These are phyloP conservation scores for Probosciger aterrimus DNA, from an alignment of 2,113 vertebrate species.

Conservation along the genomic window DNA sequence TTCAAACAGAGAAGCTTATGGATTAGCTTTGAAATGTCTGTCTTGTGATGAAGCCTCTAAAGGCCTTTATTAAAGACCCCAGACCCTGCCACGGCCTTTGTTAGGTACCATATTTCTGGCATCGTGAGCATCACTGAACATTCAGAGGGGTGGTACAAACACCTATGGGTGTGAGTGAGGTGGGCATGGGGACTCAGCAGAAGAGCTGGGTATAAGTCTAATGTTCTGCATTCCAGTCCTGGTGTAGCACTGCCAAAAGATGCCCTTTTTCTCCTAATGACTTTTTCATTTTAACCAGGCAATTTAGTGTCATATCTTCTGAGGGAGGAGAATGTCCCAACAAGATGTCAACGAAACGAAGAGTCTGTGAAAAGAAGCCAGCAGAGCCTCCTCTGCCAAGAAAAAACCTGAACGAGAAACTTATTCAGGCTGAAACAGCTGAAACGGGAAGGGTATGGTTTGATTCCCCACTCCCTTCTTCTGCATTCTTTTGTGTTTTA, in stretches of 20 bases:
- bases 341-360: constrained; percentile 73
- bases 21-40: background rate
- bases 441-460: constrained; percentile 84
- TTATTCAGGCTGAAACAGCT: constrained; percentile 84
- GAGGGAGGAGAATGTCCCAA: constrained; percentile 83
- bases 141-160: background rate
- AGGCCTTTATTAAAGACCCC: background rate
- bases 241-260: background rate
- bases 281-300: constrained; percentile 70
- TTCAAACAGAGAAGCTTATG: background rate
- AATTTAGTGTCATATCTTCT: constrained; percentile 87
- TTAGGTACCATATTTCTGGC: background rate
- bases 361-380: constrained; percentile 74
- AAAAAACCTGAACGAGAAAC: constrained; percentile 59
- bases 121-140: background rate
- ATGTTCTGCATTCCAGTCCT: background rate
- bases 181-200: background rate
- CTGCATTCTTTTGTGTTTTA: background rate
- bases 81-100: background rate
- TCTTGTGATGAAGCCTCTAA: background rate
- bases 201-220: background rate
- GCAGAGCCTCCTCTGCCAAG: constrained; percentile 63
- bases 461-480: background rate
- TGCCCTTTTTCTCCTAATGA: constrained; percentile 5
- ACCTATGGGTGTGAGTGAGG: background rate